These are phyloP conservation scores for Drosophila obscura DNA, from an alignment of 1,140 invertebrate genomes.

Conservation along the genomic window DNA sequence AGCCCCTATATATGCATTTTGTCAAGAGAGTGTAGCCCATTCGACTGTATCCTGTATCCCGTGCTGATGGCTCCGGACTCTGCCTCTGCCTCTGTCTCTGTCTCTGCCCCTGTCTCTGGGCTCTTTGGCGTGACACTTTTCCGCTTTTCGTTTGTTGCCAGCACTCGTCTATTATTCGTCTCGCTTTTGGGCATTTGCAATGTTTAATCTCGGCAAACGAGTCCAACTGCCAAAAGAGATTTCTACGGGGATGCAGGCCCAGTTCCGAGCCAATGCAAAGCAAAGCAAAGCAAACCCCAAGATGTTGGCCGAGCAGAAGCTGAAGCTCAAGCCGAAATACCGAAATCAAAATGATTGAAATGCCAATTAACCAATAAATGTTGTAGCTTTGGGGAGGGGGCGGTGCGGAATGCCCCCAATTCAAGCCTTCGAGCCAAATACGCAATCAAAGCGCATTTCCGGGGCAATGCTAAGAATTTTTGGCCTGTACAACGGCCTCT, in stretches of 20 bases:
- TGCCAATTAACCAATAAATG: slow-evolving; percentile 72
- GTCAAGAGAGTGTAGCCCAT: neutral
- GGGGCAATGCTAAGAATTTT: slow-evolving; percentile 60
- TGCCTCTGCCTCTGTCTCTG: too few species aligned
- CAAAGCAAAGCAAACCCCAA: neutral
- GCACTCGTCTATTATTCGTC: slow-evolving; percentile 19
- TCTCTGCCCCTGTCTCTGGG: slow-evolving; percentile 1
- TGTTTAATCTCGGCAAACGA: slow-evolving; percentile 23
- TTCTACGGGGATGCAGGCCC: neutral
- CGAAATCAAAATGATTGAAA: slow-evolving; percentile 59
- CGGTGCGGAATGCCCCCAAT: slow-evolving; percentile 23
- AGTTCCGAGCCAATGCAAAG: neutral
- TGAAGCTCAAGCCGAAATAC: slow-evolving; percentile 8
- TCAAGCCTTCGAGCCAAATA: slow-evolving; percentile 22
- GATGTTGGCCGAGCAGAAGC: neutral
- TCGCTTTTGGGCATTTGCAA: slow-evolving; percentile 36
- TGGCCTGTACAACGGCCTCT: slow-evolving; percentile 5
- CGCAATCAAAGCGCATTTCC: slow-evolving; percentile 59
- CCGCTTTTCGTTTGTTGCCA: slow-evolving; percentile 5
- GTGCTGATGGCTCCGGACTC: too few species aligned
- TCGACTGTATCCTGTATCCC: too few species aligned
- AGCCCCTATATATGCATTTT: too few species aligned
- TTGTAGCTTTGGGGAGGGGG: neutral
- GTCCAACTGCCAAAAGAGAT: neutral
- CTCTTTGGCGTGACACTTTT: slow-evolving; percentile 35